phyloP scores from a whole-genome alignment of 2,113 vertebrate genomes.

The Fregetta grallaria region DNA sequence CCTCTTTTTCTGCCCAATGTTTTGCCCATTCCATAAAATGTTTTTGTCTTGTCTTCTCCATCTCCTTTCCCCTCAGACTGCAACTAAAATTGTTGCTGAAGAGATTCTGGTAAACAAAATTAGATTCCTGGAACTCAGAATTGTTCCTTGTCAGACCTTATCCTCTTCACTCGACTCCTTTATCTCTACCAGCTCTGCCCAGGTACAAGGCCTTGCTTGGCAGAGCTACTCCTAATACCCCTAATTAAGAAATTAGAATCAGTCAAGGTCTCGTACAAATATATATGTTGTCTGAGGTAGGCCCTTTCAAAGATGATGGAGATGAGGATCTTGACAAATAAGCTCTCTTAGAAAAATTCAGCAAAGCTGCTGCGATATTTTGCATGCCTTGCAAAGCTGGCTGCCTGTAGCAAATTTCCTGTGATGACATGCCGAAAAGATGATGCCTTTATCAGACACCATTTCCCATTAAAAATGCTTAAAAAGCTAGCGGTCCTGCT shows the following conservation, averaged over 20 bases:
- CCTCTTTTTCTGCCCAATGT: not conserved
- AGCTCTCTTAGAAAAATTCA: not conserved
- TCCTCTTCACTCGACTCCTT: not conserved
- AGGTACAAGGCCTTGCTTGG: not conserved
- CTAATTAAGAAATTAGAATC: not conserved
- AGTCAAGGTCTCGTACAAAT: not conserved
- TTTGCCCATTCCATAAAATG: not conserved
- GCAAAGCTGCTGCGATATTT: not conserved
- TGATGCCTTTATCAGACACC: constrained; percentile 13
- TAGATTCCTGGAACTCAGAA: constrained; percentile 10
- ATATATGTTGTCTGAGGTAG: not conserved
- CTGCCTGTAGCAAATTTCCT: constrained; percentile 9
- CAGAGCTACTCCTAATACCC: not conserved
- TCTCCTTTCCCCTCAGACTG: not conserved
- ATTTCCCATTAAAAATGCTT: not conserved
- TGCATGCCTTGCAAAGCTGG: not conserved
- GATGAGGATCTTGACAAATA: not conserved
- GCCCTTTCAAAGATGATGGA: not conserved
- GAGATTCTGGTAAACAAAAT: constrained; percentile 11
- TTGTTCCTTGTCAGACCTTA: constrained; percentile 3
- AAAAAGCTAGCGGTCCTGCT: not conserved
- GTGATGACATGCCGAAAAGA: not conserved
- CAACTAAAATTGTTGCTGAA: constrained; percentile 5
- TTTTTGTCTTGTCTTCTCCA: not conserved
- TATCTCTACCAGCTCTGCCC: not conserved